phyloP scores from a whole-genome alignment of 2,113 vertebrate species.

The Rhinoptilus africanus region DNA sequence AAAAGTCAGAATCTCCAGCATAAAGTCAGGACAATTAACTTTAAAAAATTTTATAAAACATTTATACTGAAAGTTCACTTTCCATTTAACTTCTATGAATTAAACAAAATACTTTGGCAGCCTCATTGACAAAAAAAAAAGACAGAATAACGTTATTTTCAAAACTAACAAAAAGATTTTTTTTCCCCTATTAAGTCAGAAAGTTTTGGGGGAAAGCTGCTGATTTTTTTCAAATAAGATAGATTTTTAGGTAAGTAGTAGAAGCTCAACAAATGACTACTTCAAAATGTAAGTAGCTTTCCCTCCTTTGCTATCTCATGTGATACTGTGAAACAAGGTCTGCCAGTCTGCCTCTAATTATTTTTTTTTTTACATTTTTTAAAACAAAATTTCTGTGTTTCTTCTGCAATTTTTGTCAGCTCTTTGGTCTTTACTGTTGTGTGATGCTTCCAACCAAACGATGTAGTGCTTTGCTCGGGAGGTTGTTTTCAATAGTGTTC shows the following conservation, averaged over 20 bases:
- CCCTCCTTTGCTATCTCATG: background rate
- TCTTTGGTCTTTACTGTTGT: background rate
- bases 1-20: background rate
- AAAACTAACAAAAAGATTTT: background rate
- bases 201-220: background rate
- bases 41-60: background rate
- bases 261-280: background rate
- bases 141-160: background rate
- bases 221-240: background rate
- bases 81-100: background rate
- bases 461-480: background rate
- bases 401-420: background rate
- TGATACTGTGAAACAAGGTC: background rate
- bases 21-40: background rate
- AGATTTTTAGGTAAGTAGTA: background rate
- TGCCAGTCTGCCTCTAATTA: background rate
- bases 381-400: too few relatives aligned
- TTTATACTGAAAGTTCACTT: background rate
- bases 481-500: background rate
- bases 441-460: background rate
- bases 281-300: background rate
- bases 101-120: background rate
- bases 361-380: background rate
- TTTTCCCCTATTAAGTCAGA: background rate
- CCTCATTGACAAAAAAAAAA: background rate